Conservation (phyloP, 2,888 invertebrate genomes). For the Autographa pulchrina region DNA sequence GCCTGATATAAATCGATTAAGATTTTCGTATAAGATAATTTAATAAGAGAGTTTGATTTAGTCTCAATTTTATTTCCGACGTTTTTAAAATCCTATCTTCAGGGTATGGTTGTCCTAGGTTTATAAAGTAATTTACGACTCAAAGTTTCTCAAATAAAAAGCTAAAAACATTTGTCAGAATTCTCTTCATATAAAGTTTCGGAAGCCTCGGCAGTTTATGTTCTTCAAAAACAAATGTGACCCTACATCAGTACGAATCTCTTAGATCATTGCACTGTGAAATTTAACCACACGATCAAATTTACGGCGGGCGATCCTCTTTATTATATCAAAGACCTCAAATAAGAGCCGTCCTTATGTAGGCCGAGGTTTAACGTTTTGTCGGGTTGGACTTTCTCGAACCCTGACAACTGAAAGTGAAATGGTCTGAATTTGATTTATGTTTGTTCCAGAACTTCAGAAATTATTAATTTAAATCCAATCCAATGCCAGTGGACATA, state of each 20-base stretch:
- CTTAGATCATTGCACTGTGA: background rate
- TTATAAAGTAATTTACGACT: background rate
- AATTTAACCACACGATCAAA: background rate
- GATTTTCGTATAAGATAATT: no score
- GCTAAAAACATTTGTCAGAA: no score
- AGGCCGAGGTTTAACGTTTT: background rate
- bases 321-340: background rate
- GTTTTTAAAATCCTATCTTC: no score
- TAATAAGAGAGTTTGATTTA: no score
- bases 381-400: background rate
- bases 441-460: background rate
- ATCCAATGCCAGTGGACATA: background rate
- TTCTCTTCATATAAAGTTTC: no score
- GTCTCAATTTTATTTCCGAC: no score
- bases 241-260: background rate
- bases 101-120: no score
- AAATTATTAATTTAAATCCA: background rate
- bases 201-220: background rate
- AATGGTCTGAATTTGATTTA: background rate
- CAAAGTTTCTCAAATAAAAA: background rate
- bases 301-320: background rate
- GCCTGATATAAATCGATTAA: no score
- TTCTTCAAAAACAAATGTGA: background rate
- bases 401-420: background rate
- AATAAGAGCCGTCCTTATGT: background rate